Percentiles rank a stretch among this genome's conserved stretches.
These are phyloP conservation scores for Mesitornis unicolor DNA, from an alignment of 2,113 vertebrate genomes.

Conservation along the genomic window DNA sequence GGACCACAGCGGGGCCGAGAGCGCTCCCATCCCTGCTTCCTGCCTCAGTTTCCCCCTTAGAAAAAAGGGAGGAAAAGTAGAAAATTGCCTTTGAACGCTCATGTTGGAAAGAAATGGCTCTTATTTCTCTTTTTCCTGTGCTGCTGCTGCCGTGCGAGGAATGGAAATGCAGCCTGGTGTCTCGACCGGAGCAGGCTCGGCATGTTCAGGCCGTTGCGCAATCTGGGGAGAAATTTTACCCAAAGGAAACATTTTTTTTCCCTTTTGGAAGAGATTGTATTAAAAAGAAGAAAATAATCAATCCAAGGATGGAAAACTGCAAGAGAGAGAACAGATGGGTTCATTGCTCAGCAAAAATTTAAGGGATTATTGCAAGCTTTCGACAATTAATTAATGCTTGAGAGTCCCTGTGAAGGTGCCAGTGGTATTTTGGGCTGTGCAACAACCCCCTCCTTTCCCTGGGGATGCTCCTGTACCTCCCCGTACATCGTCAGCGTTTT, in stretches of 20 bases:
- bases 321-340: not conserved
- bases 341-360: not conserved
- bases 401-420: not conserved
- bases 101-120: not conserved
- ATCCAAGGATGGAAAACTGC: not conserved
- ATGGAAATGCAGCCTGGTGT: not conserved
- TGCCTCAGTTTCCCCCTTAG: not conserved
- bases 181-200: not conserved
- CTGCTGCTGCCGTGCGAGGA: not conserved
- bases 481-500: fast-evolving
- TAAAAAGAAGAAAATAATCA: not conserved
- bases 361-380: not conserved
- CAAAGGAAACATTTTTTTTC: fast-evolving
- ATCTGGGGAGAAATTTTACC: not conserved
- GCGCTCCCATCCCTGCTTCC: not conserved
- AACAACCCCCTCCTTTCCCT: not conserved
- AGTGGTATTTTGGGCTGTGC: not conserved
- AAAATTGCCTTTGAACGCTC: not conserved
- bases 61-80: not conserved
- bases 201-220: fast-evolving
- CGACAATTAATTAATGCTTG: not conserved
- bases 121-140: not conserved
- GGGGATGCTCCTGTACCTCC: not conserved
- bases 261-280: not conserved
- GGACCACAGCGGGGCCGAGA: not conserved